A percentile compares a stretch with the other conserved stretches of the same genome.
Evolutionary conservation across 2,113 vertebrate species (phyloP).

Genomic region (Sceloporus tristichus): DNA sequence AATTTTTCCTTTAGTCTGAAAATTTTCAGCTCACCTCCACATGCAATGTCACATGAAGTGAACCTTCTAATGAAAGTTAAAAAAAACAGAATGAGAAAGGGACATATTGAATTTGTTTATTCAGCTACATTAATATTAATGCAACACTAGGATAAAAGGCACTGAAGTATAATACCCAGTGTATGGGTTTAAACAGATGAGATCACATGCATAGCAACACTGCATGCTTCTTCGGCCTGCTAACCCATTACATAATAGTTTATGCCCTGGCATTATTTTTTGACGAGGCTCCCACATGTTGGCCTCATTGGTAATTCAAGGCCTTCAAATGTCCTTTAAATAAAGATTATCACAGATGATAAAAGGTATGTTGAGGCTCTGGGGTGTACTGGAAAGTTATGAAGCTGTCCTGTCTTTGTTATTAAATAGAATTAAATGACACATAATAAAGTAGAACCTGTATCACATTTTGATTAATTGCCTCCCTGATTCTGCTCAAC

Average conservation of each 20-base stretch:
- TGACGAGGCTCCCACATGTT: conserved; percentile 22
- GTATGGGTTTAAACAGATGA: conserved; percentile 4
- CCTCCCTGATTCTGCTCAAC: not conserved
- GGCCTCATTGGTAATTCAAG: conserved; percentile 20
- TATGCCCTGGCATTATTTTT: not conserved
- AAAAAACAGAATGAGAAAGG: not conserved
- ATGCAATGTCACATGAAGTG: not conserved
- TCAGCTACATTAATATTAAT: not conserved
- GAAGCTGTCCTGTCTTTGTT: not conserved
- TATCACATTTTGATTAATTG: not conserved
- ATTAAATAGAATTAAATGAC: not conserved
- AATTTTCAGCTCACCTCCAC: not conserved
- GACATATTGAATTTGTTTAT: not conserved
- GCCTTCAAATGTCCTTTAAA: conserved; percentile 41
- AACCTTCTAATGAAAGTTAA: not conserved
- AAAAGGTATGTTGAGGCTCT: conserved; percentile 53
- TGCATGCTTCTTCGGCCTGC: not conserved
- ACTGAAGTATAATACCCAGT: rapidly evolving
- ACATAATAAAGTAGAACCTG: not conserved
- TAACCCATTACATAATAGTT: conserved; percentile 29
- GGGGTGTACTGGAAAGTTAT: conserved; percentile 54
- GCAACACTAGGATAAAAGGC: not conserved
- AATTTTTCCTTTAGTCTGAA: not conserved
- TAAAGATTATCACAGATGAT: conserved; percentile 41
- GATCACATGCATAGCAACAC: not conserved